Conservation (phyloP, 1,140 invertebrate species). For the Brachionus asplanchnoidis region DNA sequence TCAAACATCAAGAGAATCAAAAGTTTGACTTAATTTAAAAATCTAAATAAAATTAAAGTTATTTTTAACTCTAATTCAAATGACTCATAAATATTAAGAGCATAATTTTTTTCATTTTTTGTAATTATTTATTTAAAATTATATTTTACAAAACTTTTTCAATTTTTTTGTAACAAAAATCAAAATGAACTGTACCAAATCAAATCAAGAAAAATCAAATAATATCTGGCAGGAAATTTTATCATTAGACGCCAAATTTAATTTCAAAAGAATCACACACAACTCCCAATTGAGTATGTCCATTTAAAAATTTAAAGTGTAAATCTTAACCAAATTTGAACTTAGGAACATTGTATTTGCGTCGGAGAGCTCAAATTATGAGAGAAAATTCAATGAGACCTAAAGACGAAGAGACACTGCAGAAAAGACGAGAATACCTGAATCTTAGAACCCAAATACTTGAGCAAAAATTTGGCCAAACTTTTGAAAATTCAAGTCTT, state of each 20-base stretch:
- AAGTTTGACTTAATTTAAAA: too few relatives aligned
- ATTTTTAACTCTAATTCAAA: background rate
- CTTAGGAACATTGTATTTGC: constrained; percentile 69
- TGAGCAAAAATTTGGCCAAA: constrained; percentile 67
- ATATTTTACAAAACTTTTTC: background rate
- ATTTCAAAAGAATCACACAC: constrained; percentile 70
- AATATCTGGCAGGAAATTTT: constrained; percentile 74
- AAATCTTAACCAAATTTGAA: constrained; percentile 10
- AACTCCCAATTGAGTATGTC: constrained; percentile 69
- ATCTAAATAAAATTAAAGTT: too few relatives aligned
- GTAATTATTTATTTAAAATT: too few relatives aligned
- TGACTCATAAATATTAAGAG: background rate
- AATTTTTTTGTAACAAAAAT: background rate
- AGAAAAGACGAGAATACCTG: constrained; percentile 68
- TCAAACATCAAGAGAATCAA: too few relatives aligned
- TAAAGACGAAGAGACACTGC: constrained; percentile 58
- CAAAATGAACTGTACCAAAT: background rate
- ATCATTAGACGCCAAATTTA: constrained; percentile 76
- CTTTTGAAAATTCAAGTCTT: background rate
- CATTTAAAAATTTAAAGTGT: background rate
- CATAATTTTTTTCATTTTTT: too few relatives aligned
- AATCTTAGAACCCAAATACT: constrained; percentile 67
- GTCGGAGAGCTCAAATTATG: constrained; percentile 68
- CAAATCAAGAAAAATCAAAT: constrained; percentile 44
- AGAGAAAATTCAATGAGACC: constrained; percentile 57